These are phyloP conservation scores for Perca flavescens DNA, from an alignment of 2,113 vertebrate species.

Conservation along the genomic window DNA sequence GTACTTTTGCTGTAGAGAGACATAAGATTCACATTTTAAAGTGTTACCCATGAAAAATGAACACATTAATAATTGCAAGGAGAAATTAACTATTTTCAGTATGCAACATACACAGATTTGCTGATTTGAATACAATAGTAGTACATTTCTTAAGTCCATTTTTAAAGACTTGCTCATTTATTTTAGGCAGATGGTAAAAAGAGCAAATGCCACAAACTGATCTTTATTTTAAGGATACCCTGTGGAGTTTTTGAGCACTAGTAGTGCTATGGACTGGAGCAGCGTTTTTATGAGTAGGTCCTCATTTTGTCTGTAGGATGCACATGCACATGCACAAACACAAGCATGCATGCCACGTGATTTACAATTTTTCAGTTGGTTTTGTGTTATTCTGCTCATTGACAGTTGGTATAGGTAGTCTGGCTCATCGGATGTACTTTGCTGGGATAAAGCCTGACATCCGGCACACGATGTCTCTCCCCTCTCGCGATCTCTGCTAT, in stretches of 20 bases:
- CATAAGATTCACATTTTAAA: neutral
- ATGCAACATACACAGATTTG: neutral
- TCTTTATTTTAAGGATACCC: neutral
- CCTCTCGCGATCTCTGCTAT: too few relatives aligned
- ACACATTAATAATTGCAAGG: neutral
- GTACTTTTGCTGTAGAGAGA: conserved; percentile 93
- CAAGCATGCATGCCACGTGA: too few relatives aligned
- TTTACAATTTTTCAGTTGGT: too few relatives aligned
- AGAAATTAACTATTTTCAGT: neutral
- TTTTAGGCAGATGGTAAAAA: neutral
- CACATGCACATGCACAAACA: neutral
- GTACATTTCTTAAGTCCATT: neutral
- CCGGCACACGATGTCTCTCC: too few relatives aligned
- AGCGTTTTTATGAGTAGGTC: neutral
- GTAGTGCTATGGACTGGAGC: too few relatives aligned
- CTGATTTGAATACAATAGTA: neutral
- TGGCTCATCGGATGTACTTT: too few relatives aligned
- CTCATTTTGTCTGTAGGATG: neutral
- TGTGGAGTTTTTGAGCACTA: neutral
- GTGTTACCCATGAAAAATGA: neutral
- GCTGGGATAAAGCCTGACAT: too few relatives aligned
- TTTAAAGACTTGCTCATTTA: neutral
- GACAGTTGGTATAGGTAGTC: too few relatives aligned
- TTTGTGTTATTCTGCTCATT: too few relatives aligned
- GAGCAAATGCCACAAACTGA: neutral